Evolutionary conservation across 1,140 invertebrate genomes (phyloP), one percentile per base, ranked within the genome.

Genomic region (Ceratina australensis): DNA sequence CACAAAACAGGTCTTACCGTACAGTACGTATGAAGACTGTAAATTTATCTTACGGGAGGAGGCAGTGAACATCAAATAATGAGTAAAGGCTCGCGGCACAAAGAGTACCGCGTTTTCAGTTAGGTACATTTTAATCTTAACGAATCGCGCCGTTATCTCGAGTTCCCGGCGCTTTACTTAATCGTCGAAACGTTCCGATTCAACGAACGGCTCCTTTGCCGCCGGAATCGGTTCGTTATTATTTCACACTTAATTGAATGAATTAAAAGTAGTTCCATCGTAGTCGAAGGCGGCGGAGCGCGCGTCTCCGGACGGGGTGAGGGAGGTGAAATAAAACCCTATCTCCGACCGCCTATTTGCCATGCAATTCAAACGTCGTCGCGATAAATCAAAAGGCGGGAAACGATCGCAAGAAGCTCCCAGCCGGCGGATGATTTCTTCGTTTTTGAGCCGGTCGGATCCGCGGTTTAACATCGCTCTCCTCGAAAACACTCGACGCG

Each of bases 241-340:
- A 26, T 63, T 63, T 57, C 13, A 3, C 61, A 49, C 16, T 16
- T 18, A 47, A 47, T 67, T 59, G 57, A 67, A 68, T 56, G 47
- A 68, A 68, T 68, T 28, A 49, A 67, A 75, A 59, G 5, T 24
- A 5, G 4, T 5, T 26, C 16, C 16, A 28, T 63, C 49, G 26
- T n/a, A n/a, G n/a, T 42, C 20, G 28, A 0, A 13, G 33, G 33
- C 8, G 33, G 5, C n/a, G n/a, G 33, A 20, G 10, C 2, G 13
- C 33, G 42, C 3, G 20, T 20, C 18, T 22, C 50, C 15, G n/a
- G n/a, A n/a, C n/a, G n/a, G n/a, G n/a, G n/a, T n/a, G n/a, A n/a
- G n/a, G n/a, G n/a, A n/a, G n/a, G 24, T 16, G 24, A 50, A n/a
- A 68, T 59, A 67, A 75, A 75, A 47, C n/a, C 16, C 24, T 10